These are phyloP conservation scores for Xylota segnis DNA, from an alignment of 2,888 invertebrate genomes.

Conservation along the genomic window DNA sequence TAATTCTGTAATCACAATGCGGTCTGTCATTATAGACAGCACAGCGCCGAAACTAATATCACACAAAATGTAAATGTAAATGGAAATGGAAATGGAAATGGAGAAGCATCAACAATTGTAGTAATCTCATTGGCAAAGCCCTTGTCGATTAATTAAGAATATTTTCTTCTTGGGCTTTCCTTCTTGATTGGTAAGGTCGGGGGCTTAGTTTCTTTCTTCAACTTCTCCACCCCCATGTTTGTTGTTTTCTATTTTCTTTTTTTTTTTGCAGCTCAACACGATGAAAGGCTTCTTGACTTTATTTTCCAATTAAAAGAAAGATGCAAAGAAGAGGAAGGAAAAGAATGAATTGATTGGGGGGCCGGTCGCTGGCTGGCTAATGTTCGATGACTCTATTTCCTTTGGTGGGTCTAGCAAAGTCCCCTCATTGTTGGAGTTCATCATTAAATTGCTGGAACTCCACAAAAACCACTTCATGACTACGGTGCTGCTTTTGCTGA, in stretches of 20 bases:
- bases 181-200: background rate
- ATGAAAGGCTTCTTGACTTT: conserved; percentile 57
- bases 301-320: conserved; percentile 48
- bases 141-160: conserved; percentile 33
- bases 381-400: conserved; percentile 26
- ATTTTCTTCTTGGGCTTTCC: background rate
- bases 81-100: conserved; percentile 5
- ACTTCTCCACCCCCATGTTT: conserved; percentile 1
- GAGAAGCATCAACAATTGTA: conserved; percentile 10
- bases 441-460: conserved; percentile 15
- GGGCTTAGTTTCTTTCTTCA: conserved; percentile 6
- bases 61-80: background rate
- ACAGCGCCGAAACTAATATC: conserved; percentile 17
- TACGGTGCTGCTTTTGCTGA: no score
- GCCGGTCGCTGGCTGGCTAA: background rate
- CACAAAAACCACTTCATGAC: conserved; percentile 25
- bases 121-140: conserved; percentile 22
- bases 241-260: background rate
- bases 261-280: background rate
- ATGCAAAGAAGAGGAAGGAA: background rate
- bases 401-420: background rate
- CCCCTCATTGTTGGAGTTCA: conserved; percentile 15
- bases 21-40: conserved; percentile 49
- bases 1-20: conserved; percentile 40
- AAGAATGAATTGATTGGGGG: conserved; percentile 23